Evolutionary conservation across 1,140 invertebrate genomes (phyloP), one percentile per base, ranked within the genome.

Genomic region (Cydia splendana): DNA sequence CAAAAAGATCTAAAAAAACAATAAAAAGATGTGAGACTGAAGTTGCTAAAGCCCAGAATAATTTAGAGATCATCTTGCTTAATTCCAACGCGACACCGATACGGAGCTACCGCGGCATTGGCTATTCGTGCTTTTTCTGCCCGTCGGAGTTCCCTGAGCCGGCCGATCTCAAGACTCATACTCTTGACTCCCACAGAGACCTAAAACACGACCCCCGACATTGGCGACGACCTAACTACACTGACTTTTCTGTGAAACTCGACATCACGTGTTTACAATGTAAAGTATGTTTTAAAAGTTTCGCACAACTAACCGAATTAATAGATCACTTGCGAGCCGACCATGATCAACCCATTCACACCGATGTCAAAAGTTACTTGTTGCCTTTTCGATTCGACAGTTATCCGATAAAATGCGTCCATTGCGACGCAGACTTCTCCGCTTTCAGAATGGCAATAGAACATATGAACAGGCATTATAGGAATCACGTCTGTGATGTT

Each of bases 61-160:
- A 84, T 20, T 69, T 84, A 9, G 77, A 57, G 69, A 75, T 79
- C n/a, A 79, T 84, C 6, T 13, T 82, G n/a, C 24, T 57, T 28
- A 77, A 65, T 34, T 79, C 84, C 0, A 85, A 85, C 18, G 84
- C 82, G 0, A 85, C 82, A 4, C 79, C 81, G 0, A 84, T 85
- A 10, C 74, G 78, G 2, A 51, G 80, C 10, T 38, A 74, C 13
- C 69, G 75, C 0, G 82, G 78, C 4, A 65, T 78, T 4, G 82
- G 82, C 0, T 85, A 82, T 48, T 20, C 77, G 3, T 85, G 84
- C 28, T 80, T 67, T 24, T 84, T 81, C 76, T 85, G 84, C 30
- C 53, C 76, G 2, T 28, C 75, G 3, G 74, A 80, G 30, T 85
- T 75, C 51, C 77, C 76, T 12, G 69, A 81, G 0, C 75, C 82